A percentile compares a stretch with the other conserved stretches of the same genome.
phyloP scores from a whole-genome alignment of 1,140 invertebrate species.

The Drosophila parabipectinata region DNA sequence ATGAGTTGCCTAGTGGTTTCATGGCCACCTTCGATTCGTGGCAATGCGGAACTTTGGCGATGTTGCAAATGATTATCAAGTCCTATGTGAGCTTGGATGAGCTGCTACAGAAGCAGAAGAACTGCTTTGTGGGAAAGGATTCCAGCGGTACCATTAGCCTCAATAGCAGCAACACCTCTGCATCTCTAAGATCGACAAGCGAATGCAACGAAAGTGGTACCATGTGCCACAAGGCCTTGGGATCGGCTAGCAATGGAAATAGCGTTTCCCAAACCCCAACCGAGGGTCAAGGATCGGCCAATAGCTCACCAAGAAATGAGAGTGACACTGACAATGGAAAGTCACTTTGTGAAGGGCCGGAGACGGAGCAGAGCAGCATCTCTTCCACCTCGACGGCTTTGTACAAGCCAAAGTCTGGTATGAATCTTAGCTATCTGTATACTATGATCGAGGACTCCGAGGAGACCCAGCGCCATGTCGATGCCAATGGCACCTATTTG shows the following conservation, averaged over 20 bases:
- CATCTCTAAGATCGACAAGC: not conserved
- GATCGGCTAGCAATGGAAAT: not conserved
- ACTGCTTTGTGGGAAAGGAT: slow-evolving; percentile 45
- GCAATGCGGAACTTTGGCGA: slow-evolving; percentile 64
- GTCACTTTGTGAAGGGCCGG: not conserved
- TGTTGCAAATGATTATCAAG: slow-evolving; percentile 72
- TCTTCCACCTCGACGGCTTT: not conserved
- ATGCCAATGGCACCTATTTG: slow-evolving; percentile 76
- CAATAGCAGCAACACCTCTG: slow-evolving; percentile 14
- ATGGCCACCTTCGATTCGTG: slow-evolving; percentile 68
- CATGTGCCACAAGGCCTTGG: not conserved
- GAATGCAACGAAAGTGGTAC: slow-evolving; percentile 16
- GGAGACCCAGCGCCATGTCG: slow-evolving; percentile 70
- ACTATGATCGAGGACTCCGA: slow-evolving; percentile 82
- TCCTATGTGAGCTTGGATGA: slow-evolving; percentile 74
- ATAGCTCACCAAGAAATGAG: not conserved
- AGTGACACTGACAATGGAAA: not conserved
- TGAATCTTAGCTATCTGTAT: slow-evolving; percentile 69
- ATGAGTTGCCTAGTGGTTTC: slow-evolving; percentile 70
- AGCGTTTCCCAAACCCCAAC: not conserved
- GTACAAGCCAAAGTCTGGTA: slow-evolving; percentile 7
- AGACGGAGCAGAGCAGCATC: not conserved
- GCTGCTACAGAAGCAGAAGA: slow-evolving; percentile 73
- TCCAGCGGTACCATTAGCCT: not conserved
- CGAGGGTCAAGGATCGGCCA: not conserved